Base-by-base conservation (phyloP, 2,113 vertebrate species). In the Pseudolaguvia tuberculata region DNA sequence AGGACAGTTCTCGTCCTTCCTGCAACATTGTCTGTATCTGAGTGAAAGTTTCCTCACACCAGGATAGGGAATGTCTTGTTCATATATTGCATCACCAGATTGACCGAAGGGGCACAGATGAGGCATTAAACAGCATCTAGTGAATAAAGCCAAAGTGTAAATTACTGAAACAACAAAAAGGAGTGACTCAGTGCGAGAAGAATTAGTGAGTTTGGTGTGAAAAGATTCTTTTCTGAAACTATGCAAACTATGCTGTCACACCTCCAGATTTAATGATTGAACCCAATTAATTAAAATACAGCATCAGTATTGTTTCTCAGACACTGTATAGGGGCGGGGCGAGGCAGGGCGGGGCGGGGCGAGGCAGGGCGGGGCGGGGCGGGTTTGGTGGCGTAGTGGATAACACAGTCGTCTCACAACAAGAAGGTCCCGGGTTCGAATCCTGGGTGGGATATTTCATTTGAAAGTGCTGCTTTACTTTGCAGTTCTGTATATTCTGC, bases 31-130 rank as follows among this genome's bases (percentile, higher is more conserved):
- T 75, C 65, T n/a, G 5, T 48, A n/a, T 53, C 3, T 31, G 62
- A 58, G 27, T 35, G 73, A n/a, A 20, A 27, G 27, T 50, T 70
- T 59, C 67, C 39, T 80, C 20, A 74, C 82, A 58, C 61, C 27
- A 2, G 9, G 39, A 72, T 79, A 61, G 3, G 82, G 77, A 83
- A 83, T 81, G 69, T 51, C 47, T 15, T 21, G 6, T 68, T 72
- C 57, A 79, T 77, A 81, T 59, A 83, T 81, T 77, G 79, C 82
- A 73, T 83, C 79, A 83, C 23, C 29, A 7, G 13, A 14, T 35
- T 4, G 8, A 42, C 70, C 39, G 27, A 23, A 53, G 50, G 42
- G 11, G 52, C 53, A 31, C 39, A 55, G 52, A 70, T 45, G 73
- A 21, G n/a, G 62, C 62, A 47, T 52, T 17, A 51, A 61, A 31